phyloP scores from a whole-genome alignment of 1,140 invertebrate species.

The Sarcophaga bullata region DNA sequence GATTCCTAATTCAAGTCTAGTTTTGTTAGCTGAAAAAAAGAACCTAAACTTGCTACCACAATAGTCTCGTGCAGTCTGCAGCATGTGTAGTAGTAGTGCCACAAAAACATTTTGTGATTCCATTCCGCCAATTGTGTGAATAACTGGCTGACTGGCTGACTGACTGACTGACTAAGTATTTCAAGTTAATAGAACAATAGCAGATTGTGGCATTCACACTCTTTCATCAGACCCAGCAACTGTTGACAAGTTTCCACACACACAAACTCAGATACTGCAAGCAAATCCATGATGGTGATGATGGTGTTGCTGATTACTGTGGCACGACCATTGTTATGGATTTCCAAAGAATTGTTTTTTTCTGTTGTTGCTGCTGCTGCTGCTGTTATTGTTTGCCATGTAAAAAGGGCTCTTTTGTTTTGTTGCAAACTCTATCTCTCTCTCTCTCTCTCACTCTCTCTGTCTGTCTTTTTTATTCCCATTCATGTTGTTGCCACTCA shows the following conservation, averaged over 20 bases:
- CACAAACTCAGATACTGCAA: no score
- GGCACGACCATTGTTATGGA: not conserved
- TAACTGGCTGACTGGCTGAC: no score
- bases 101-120: no score
- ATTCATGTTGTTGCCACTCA: not conserved
- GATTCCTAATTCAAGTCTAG: slow-evolving; percentile 25
- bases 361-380: not conserved
- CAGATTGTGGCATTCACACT: not conserved
- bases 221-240: not conserved
- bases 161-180: not conserved
- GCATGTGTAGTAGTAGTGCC: no score
- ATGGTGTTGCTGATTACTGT: not conserved
- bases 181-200: slow-evolving; percentile 3
- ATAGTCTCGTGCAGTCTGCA: no score
- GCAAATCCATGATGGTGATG: not conserved
- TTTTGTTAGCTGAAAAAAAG: slow-evolving; percentile 29
- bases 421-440: not conserved
- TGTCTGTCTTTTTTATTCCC: no score
- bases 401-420: slow-evolving; percentile 17
- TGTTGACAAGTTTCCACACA: no score
- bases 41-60: not conserved
- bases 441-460: not conserved
- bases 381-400: not conserved
- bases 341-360: not conserved
- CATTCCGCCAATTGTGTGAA: no score